These are phyloP conservation scores for Trichonephila clavata DNA, from an alignment of 1,140 invertebrate genomes.

Conservation along the genomic window DNA sequence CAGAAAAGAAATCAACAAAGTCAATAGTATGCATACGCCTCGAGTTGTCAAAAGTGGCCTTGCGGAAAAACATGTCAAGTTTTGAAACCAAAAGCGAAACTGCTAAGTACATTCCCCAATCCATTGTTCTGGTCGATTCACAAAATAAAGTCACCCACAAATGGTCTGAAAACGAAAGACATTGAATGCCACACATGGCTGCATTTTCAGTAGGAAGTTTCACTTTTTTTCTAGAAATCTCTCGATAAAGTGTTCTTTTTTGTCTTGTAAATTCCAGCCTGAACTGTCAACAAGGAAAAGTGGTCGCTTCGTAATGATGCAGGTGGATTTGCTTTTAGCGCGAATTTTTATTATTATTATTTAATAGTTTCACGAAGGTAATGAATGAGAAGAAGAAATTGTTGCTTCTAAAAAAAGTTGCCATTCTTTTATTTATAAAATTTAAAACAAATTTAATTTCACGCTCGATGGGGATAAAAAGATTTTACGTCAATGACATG, in stretches of 20 bases:
- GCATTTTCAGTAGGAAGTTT: neutral
- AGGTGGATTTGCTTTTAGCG: neutral
- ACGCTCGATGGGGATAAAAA: no score
- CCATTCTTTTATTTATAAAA: no score
- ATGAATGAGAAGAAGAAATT: neutral
- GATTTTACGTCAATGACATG: no score
- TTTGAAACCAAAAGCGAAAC: constrained; percentile 35
- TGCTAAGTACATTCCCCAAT: neutral
- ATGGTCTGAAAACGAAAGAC: neutral
- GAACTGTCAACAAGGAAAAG: constrained; percentile 1
- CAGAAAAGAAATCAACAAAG: neutral
- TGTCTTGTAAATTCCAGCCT: neutral
- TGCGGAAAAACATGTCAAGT: neutral
- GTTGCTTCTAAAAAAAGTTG: no score
- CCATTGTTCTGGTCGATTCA: constrained; percentile 13
- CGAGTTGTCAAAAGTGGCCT: constrained; percentile 3
- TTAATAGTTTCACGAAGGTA: neutral
- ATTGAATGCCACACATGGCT: neutral
- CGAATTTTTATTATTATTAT: neutral
- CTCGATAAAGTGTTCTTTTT: neutral
- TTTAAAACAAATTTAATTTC: no score
- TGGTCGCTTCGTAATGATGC: neutral
- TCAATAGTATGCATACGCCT: neutral
- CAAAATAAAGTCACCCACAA: neutral
- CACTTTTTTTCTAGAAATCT: neutral